A percentile compares a stretch with the other conserved stretches of the same genome.
Conservation (phyloP, 2,888 invertebrate genomes). For the Trilocha varians region DNA sequence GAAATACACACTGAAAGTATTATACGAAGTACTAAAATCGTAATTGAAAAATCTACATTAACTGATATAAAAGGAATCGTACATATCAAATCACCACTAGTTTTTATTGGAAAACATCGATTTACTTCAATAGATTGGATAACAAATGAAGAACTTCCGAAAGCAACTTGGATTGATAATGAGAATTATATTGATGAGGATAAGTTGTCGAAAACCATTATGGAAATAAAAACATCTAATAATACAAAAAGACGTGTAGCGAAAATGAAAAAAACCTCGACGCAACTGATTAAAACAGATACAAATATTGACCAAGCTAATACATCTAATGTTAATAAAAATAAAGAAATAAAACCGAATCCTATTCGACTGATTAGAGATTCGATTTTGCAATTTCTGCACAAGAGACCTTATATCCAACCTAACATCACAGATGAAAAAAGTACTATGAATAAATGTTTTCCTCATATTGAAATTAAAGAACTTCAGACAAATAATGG, state of each 20-base stretch:
- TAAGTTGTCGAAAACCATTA: neutral
- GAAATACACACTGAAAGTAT: neutral
- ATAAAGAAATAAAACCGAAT: constrained; percentile 19
- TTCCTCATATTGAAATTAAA: neutral
- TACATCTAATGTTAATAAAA: too few species aligned
- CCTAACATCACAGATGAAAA: neutral
- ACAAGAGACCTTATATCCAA: constrained; percentile 27
- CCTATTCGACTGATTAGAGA: constrained; percentile 38
- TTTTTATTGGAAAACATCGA: constrained; percentile 49
- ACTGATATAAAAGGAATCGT: constrained; percentile 43
- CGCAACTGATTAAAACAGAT: too few species aligned
- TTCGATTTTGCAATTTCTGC: constrained; percentile 42
- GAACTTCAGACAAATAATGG: too few species aligned
- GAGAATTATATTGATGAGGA: neutral
- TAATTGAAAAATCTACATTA: constrained; percentile 28
- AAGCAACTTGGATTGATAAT: neutral
- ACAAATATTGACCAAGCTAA: too few species aligned
- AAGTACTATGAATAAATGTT: too few species aligned
- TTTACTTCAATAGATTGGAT: constrained; percentile 26
- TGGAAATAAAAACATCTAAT: constrained; percentile 3
- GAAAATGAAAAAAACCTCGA: constrained; percentile 1
- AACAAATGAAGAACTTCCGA: constrained; percentile 28
- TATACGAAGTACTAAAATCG: constrained; percentile 1
- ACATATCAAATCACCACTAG: constrained; percentile 40
- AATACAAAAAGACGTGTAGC: neutral